Base-by-base conservation (phyloP, 2,113 vertebrate species). In the Eonycteris spelaea region DNA sequence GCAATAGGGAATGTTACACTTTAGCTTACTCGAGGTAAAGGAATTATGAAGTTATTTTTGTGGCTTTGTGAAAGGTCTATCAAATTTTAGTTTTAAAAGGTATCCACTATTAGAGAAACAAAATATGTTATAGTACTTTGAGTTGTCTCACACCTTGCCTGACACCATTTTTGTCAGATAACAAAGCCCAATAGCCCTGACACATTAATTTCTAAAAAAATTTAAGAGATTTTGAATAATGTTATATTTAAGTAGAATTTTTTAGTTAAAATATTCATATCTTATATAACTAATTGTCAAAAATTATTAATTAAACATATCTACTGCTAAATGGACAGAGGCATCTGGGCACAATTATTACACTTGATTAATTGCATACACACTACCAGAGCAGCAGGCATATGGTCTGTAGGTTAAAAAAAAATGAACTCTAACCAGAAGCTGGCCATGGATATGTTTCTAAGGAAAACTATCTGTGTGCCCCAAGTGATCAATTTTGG, bases 321-420 rank as follows among this genome's bases (percentile, higher is more conserved):
- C 77, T 74, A 65, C 26, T 43, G n/a, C 5, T 88, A 95, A 90
- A 38, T 45, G 91, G 73, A 87, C 19, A 59, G 48, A 43, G n/a
- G 35, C 21, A 1, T 48, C n/a, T 91, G 67, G 40, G 48, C 28
- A 75, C 51, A 59, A 26, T 96, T 75, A 82, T 75, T 82, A 71
- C 12, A 77, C 57, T 88, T 96, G 86, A 93, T 85, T 94, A 77
- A 94, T 94, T 87, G 55, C 13, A 78, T 59, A n/a, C 24, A 33
- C 22, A 67, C 71, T 82, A 55, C 3, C 33, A 91, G 83, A 86
- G 38, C 53, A 89, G 63, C n/a, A 59, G 78, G 48, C n/a, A 28
- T 57, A n/a, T 67, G 11, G 48, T 84, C 51, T 75, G 19, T 53
- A 12, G 28, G 40, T 35, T 91, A 86, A 78, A 91, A 86, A 86